Conservation (phyloP, 1,140 invertebrate species). For the Diorhabda carinulata region DNA sequence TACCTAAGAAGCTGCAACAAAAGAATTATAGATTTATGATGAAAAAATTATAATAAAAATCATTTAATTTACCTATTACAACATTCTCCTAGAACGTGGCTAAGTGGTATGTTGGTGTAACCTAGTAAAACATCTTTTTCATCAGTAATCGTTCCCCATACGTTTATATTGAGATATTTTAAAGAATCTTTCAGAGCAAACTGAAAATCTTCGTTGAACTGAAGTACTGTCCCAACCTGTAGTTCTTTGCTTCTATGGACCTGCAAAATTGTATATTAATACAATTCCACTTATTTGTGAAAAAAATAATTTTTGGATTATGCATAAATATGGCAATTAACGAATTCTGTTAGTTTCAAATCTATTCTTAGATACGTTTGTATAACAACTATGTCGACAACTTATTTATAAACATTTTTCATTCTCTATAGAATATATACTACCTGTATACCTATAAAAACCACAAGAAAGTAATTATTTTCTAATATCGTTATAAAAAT, state of each 20-base stretch:
- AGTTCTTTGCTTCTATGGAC: conserved; percentile 50
- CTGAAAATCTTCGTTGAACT: conserved; percentile 71
- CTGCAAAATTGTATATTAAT: not conserved
- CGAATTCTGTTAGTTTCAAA: too few species aligned
- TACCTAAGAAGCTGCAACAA: conserved; percentile 64
- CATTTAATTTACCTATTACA: conserved; percentile 49
- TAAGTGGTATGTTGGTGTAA: conserved; percentile 75
- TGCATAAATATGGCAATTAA: too few species aligned
- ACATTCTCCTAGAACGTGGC: conserved; percentile 73
- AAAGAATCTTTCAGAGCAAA: conserved; percentile 66
- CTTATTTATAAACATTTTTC: too few species aligned
- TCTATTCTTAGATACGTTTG: too few species aligned
- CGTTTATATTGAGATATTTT: conserved; percentile 77
- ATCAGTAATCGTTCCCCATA: conserved; percentile 59
- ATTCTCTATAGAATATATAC: too few species aligned
- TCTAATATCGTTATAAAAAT: too few species aligned
- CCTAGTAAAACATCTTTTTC: conserved; percentile 63
- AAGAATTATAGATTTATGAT: not conserved
- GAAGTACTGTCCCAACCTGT: conserved; percentile 53
- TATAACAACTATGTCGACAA: too few species aligned
- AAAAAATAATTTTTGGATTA: too few species aligned
- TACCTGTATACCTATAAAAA: too few species aligned
- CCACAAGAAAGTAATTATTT: too few species aligned
- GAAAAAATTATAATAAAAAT: not conserved
- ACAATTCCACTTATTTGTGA: too few species aligned